Evolutionary conservation across 2,797 vertebrate genomes (phyloP).

Genomic region (Heteromormyrus szaboi): DNA sequence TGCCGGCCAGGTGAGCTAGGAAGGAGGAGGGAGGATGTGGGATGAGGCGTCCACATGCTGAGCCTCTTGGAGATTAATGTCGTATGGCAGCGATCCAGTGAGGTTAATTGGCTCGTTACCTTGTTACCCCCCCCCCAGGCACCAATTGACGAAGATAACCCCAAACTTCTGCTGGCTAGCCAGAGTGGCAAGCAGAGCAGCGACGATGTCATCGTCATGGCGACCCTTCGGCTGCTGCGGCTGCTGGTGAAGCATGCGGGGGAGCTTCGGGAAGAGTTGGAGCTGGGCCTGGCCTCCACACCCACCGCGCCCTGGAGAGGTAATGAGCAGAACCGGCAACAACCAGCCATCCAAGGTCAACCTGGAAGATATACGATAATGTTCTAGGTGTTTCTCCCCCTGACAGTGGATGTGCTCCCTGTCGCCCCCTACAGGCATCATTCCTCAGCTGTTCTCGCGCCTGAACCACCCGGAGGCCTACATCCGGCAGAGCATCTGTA

Average conservation of each 20-base stretch:
- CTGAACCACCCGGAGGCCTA: constrained; percentile 96
- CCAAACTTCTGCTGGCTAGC: constrained; percentile 68
- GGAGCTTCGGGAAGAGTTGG: constrained; percentile 86
- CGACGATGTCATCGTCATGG: constrained; percentile 96
- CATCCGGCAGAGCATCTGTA: constrained; percentile 95
- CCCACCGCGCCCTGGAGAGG: constrained; percentile 97
- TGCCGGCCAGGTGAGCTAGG: constrained; percentile 74
- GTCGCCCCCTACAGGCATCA: constrained; percentile 72
- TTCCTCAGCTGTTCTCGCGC: constrained; percentile 94
- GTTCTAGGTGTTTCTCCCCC: not conserved
- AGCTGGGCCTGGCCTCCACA: constrained; percentile 88
- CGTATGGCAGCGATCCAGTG: not conserved
- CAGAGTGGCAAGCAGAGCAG: constrained; percentile 84
- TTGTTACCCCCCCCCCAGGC: constrained; percentile 52
- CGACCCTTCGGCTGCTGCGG: constrained; percentile 82
- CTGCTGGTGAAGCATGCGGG: constrained; percentile 93
- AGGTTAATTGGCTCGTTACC: not conserved
- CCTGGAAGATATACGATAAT: not conserved
- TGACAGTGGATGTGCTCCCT: not conserved
- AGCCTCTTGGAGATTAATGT: not conserved
- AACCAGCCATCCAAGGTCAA: not conserved
- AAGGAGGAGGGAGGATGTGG: constrained; percentile 19
- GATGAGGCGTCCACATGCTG: not conserved
- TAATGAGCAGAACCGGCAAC: not conserved
- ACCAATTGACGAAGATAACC: constrained; percentile 84